Conservation (phyloP, 2,888 invertebrate genomes). For the Carabus problematicus region DNA sequence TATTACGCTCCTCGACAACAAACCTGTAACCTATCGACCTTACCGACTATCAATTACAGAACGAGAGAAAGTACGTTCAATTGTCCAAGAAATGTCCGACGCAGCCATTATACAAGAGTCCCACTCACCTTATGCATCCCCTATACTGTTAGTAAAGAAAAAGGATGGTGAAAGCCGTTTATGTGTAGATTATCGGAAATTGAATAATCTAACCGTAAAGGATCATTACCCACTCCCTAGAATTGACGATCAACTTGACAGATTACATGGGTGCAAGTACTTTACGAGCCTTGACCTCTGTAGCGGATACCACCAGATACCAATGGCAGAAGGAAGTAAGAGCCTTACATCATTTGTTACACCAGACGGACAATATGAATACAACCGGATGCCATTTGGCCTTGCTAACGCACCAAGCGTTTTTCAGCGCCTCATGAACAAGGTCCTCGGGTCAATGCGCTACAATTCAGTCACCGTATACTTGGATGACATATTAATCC, state of each 20-base stretch:
- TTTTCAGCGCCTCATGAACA: constrained; percentile 42
- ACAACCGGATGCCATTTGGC: constrained; percentile 42
- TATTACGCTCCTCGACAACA: constrained; percentile 35
- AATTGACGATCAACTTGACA: constrained; percentile 39
- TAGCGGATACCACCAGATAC: constrained; percentile 49
- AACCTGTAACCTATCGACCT: constrained; percentile 44
- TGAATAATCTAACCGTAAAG: not conserved
- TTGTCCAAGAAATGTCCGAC: constrained; percentile 42
- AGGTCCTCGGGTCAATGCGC: constrained; percentile 26
- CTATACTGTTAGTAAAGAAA: constrained; percentile 32
- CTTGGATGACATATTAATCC: constrained; percentile 17
- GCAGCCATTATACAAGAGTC: constrained; percentile 43
- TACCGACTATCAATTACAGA: constrained; percentile 45
- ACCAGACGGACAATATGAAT: constrained; percentile 46
- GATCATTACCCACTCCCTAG: not conserved
- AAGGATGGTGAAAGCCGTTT: constrained; percentile 44
- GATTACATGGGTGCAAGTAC: constrained; percentile 44
- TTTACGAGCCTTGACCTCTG: constrained; percentile 49
- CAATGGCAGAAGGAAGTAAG: constrained; percentile 45
- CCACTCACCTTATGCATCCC: constrained; percentile 44
- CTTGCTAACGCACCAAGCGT: constrained; percentile 35
- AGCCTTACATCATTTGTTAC: constrained; percentile 49
- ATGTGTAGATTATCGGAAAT: constrained; percentile 45
- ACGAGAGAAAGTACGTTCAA: constrained; percentile 38
- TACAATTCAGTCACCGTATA: constrained; percentile 8